A percentile compares a stretch with the other conserved stretches of the same genome.
Evolutionary conservation across 2,888 invertebrate species (phyloP).

Genomic region (Nematopogon swammerdamellus): DNA sequence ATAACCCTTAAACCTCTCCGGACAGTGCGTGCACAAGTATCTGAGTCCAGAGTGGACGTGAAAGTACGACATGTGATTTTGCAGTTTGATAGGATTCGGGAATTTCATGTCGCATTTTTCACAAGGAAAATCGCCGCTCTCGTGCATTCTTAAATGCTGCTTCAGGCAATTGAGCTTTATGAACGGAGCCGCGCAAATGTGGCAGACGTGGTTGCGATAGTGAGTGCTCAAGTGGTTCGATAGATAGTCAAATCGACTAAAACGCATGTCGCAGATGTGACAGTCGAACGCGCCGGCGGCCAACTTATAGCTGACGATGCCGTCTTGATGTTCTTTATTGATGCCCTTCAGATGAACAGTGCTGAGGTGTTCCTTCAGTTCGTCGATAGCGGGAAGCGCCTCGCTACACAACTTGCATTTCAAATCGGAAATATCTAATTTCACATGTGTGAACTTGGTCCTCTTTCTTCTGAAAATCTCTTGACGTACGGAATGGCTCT

Average conservation of each 20-base stretch:
- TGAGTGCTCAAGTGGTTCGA: conserved; percentile 9
- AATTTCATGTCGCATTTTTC: background rate
- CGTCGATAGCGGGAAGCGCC: conserved; percentile 23
- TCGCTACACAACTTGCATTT: conserved; percentile 40
- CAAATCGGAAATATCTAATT: conserved; percentile 41
- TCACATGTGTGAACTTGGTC: conserved; percentile 12
- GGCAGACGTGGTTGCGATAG: conserved; percentile 8
- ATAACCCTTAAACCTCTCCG: background rate
- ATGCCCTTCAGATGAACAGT: conserved; percentile 4
- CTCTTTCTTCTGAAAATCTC: background rate
- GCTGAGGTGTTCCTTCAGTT: conserved; percentile 10
- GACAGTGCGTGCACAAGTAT: background rate
- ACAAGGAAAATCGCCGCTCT: background rate
- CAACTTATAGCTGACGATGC: conserved; percentile 8
- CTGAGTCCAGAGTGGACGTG: background rate
- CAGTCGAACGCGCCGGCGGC: conserved; percentile 13
- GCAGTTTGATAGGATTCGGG: background rate
- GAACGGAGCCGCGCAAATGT: conserved; percentile 8
- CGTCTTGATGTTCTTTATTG: conserved; percentile 2
- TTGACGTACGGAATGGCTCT: background rate
- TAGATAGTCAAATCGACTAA: conserved; percentile 5
- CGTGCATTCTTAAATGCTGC: conserved; percentile 2
- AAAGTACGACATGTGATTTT: background rate
- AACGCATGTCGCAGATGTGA: conserved; percentile 6
- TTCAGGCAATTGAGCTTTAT: conserved; percentile 5